These are phyloP conservation scores for Thermophis baileyi DNA, from an alignment of 2,113 vertebrate genomes.

Conservation along the genomic window DNA sequence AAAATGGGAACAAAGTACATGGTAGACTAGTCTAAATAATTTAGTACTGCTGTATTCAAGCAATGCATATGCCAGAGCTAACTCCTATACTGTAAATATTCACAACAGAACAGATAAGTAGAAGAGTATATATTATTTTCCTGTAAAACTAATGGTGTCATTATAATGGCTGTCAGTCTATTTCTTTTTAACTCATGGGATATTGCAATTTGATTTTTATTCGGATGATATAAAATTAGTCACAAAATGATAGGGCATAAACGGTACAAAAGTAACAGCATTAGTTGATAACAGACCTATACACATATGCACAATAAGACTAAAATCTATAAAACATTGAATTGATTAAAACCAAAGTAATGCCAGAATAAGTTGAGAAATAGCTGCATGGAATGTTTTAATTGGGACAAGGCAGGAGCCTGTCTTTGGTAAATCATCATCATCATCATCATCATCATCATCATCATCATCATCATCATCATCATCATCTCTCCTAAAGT, in stretches of 20 bases:
- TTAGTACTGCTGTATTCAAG: not conserved
- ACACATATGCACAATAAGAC: not conserved
- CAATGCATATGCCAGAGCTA: not conserved
- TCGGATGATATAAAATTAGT: not conserved
- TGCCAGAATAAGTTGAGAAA: not conserved
- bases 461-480: not conserved
- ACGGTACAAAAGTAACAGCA: not conserved
- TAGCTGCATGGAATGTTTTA: not conserved
- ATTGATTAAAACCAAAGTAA: not conserved
- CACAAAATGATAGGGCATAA: not conserved
- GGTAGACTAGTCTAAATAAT: not conserved
- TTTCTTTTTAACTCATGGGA: not conserved
- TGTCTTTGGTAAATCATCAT: not conserved
- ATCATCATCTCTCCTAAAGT: not conserved
- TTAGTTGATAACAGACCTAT: not conserved
- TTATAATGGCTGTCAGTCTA: not conserved
- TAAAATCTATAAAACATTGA: not conserved
- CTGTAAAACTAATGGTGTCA: not conserved
- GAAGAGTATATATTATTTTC: not conserved
- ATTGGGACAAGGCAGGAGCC: not conserved
- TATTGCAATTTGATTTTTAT: not conserved
- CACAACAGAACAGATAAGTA: not conserved
- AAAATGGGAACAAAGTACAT: not conserved
- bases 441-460: too few species aligned
- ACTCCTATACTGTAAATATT: not conserved